Evolutionary conservation across 2,888 invertebrate species (phyloP), one percentile per base, ranked within the genome.

Genomic region (Drosophila cyrtoloma): DNA sequence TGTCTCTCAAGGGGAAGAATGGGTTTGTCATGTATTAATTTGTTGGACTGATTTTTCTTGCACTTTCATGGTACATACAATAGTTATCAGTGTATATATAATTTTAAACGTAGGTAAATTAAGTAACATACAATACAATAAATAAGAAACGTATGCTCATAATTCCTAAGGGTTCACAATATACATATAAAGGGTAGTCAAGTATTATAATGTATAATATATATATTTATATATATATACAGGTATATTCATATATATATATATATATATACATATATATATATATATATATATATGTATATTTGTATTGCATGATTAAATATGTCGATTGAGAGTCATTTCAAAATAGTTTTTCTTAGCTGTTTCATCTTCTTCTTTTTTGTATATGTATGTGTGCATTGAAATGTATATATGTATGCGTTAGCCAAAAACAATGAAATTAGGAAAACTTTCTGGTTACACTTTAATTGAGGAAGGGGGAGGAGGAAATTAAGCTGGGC

Each of bases 71-170:
- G 72, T 81, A 81, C 77, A 83, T 53, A 80, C 59, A 74, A 68
- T 75, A 68, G 59, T 63, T 70, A 60, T 75, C 55, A 66, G 59
- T 61, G 58, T 61, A 64, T 53, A 64, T 75, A 71, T 71, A 71
- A 62, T 70, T 71, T 74, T 72, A 75, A 89, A 87, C 87, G 67
- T 89, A 84, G 53, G 51, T 80, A 77, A 89, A 89, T 80, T 61
- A 77, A 77, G 55, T 73, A 88, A 90, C 80, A 77, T 81, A 83
- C 69, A 78, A 81, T 87, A 72, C 59, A 82, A 75, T 75, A 72
- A 86, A 79, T 76, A 37, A 74, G 65, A 78, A 63, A 65, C 52
- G 67, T 79, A 61, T 51, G 50, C 44, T 68, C 67, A 77, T 81
- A 69, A 65, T 66, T 60, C 56, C 79, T 81, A 73, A 58, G 72